Evolutionary conservation across 2,888 invertebrate species (phyloP).

Genomic region (Nemoura dubitans): DNA sequence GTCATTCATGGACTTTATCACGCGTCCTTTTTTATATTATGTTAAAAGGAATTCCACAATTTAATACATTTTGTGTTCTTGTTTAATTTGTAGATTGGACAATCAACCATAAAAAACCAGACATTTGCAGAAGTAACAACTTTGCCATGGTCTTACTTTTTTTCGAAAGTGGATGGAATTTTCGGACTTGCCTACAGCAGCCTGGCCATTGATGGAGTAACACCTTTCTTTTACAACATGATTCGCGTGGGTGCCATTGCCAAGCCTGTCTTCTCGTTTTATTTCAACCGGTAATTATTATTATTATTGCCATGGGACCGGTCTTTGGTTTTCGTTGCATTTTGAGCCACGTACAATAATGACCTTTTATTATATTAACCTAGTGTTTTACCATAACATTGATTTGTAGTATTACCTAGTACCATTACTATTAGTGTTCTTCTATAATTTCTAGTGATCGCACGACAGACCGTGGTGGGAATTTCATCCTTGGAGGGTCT

Average conservation of each 20-base stretch:
- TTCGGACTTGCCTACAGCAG: slow-evolving; percentile 70
- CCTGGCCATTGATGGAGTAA: slow-evolving; percentile 65
- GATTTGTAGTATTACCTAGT: too few species aligned
- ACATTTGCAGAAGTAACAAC: slow-evolving; percentile 76
- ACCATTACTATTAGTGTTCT: too few species aligned
- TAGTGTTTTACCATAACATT: too few species aligned
- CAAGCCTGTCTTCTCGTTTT: slow-evolving; percentile 73
- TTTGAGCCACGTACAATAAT: too few species aligned
- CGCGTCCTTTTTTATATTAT: too few species aligned
- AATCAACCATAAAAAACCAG: slow-evolving; percentile 66
- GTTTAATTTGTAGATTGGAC: slow-evolving; percentile 63
- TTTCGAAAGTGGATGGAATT: slow-evolving; percentile 76
- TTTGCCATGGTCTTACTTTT: slow-evolving; percentile 72
- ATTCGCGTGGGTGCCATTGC: slow-evolving; percentile 63
- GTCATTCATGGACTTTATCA: too few species aligned
- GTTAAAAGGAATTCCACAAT: too few species aligned
- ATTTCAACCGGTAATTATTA: slow-evolving; percentile 69
- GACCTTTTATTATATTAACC: too few species aligned
- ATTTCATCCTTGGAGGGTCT: slow-evolving; percentile 69
- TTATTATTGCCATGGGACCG: too few species aligned
- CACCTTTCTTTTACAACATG: slow-evolving; percentile 74
- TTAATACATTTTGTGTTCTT: too few species aligned
- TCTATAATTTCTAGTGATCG: slow-evolving; percentile 62
- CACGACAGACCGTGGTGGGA: slow-evolving; percentile 65
- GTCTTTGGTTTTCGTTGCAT: too few species aligned